Evolutionary conservation across 2,888 invertebrate species (phyloP), one percentile per base, ranked within the genome.

Genomic region (Cryptophagus acutangulus): DNA sequence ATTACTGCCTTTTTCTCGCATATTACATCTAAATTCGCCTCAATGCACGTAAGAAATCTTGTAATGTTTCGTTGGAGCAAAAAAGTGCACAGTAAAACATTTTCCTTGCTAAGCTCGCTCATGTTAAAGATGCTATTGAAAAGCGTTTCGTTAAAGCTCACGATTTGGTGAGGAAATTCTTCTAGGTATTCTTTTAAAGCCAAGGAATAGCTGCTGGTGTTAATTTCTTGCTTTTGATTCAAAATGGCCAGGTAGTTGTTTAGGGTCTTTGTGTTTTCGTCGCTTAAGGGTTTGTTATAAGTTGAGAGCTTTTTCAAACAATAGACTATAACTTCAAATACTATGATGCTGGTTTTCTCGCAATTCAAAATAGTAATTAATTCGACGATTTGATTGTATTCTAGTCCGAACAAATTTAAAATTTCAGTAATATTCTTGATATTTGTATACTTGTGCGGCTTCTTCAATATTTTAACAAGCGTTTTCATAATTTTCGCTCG

Each of bases 1-100:
- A 83, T 71, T 1, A 82, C 59, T 55, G 81, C 80, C 57, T 79
- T 77, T 58, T 79, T 78, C 8, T 73, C 66, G 28, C 80, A 61
- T 33, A 77, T 64, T 35, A 71, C 72, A 0, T 72, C 60, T 1
- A 76, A 59, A 60, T 75, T 70, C 52, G 74, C 69, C 43, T 70
- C 67, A 41, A 79, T 72, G 17, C 68, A 55, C 10, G 69, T 60
- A 46, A 75, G 65, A 8, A 77, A 70, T 49, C 69, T 71, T 2
- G 54, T 49, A 3, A 16, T 6, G 57, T 77, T 75, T 45, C 71
- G 72, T 55, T 74, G 74, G 2, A 83, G 61, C n/a, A 85, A 57
- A 36, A 78, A 67, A 2, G 74, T 66, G 8, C 78, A 76, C 10
- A 86, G 64, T 40, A 73, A 70, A 0, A 78, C 72, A 8, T 77